These are phyloP conservation scores for Centroberyx gerrardi DNA, from an alignment of 2,797 vertebrate genomes.

Conservation along the genomic window DNA sequence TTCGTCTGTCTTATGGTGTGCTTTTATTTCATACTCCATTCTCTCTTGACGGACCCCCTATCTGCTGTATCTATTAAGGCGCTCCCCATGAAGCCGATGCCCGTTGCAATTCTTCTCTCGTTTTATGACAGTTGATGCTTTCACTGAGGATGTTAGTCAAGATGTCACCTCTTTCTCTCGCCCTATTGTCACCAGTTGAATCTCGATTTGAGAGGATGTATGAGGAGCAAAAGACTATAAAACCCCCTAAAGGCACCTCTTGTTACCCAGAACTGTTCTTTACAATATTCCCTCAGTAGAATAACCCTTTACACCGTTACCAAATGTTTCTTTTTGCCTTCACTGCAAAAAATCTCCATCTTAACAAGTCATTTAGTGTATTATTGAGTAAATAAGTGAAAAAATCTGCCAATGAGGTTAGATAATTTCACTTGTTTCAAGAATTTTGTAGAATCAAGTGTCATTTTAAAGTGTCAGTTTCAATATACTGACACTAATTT, in stretches of 20 bases:
- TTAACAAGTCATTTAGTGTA: no score
- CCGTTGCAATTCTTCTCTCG: slow-evolving; percentile 32
- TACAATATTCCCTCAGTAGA: slow-evolving; percentile 37
- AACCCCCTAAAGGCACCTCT: slow-evolving; percentile 48
- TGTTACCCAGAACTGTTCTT: slow-evolving; percentile 34
- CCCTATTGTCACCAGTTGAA: slow-evolving; percentile 54
- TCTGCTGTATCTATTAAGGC: slow-evolving; percentile 32
- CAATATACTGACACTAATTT: no score
- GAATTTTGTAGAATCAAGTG: no score
- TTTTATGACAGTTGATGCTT: slow-evolving; percentile 58
- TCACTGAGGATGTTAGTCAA: slow-evolving; percentile 56
- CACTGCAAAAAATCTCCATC: no score
- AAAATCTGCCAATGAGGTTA: no score
- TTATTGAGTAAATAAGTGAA: no score
- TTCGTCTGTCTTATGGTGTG: slow-evolving; percentile 20
- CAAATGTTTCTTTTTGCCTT: no score
- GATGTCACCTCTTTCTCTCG: slow-evolving; percentile 45
- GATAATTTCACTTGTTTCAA: no score
- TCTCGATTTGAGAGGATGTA: slow-evolving; percentile 36
- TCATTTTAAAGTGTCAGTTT: no score
- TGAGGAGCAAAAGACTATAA: slow-evolving; percentile 49
- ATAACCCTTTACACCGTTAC: not conserved
- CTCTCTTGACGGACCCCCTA: slow-evolving; percentile 10
- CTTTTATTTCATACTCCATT: slow-evolving; percentile 46
- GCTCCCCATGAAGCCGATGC: slow-evolving; percentile 28